Base-by-base conservation (phyloP, 2,113 vertebrate genomes). In the Boulengeromyrus knoepffleri region DNA sequence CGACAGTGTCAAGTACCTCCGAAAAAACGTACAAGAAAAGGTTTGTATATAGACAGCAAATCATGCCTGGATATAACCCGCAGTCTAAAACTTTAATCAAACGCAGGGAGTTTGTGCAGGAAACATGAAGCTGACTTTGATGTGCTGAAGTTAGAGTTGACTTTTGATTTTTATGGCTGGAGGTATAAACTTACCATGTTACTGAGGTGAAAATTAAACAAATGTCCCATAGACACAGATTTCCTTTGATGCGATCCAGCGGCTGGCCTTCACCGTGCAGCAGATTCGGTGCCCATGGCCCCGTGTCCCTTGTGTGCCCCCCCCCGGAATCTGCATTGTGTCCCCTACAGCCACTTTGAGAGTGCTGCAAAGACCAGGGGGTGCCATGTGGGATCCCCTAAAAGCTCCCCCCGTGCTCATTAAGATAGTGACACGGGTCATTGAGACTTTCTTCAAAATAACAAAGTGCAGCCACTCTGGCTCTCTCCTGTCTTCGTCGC, bases 401-500 rank as follows among this genome's bases (percentile, higher is more conserved):
- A 95, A 96, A 95, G 94, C 94, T 91, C 93, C 91, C 84, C 90
- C 92, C 94, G 94, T 95, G 93, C 93, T 95, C 94, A 95, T 96
- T 95, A 94, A 95, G 96, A 96, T 96, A 96, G 95, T 91, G 92
- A 90, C 89, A 91, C 74, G 90, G 47, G 9, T 93, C 95, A 94
- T 93, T 95, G 92, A 93, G 92, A 95, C 91, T 90, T 93, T 92
- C 95, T 96, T 92, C 88, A 94, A 92, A 89, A 91, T 90, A 92
- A 96, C 96, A 96, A 96, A 96, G 96, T 95, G 94, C 92, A 92
- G 93, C 93, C 94, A 95, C 95, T 94, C 93, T 93, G 93, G 88
- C 92, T 45, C 94, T 94, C 94, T 94, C 94, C 47, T 91, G 92
- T 95, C 93, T 93, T 92, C 90, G 89, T 89, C 94, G 93, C 89